phyloP scores from a whole-genome alignment of 2,888 invertebrate species.

The Morpho helenor region DNA sequence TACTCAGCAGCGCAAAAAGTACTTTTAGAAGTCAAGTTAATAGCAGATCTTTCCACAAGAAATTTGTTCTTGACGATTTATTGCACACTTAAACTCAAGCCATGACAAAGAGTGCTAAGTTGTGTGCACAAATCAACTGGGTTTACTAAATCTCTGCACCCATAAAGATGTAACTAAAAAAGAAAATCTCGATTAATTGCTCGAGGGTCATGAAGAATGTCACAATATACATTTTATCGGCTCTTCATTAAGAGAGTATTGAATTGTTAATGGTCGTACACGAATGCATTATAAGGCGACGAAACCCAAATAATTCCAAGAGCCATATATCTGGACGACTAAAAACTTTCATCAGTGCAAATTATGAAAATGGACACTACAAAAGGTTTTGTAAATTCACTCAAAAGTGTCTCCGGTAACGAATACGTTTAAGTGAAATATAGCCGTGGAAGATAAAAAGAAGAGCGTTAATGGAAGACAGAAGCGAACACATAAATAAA shows the following conservation, averaged over 20 bases:
- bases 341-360: slow-evolving; percentile 35
- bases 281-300: slow-evolving; percentile 63
- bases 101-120: slow-evolving; percentile 61
- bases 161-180: slow-evolving; percentile 61
- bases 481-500: slow-evolving; percentile 73
- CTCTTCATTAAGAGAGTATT: slow-evolving; percentile 72
- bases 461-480: slow-evolving; percentile 70
- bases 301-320: slow-evolving; percentile 61
- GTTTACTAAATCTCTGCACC: slow-evolving; percentile 58
- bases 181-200: too few species aligned
- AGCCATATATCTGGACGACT: slow-evolving; percentile 53
- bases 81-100: slow-evolving; percentile 57
- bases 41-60: slow-evolving; percentile 56
- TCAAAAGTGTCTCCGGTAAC: slow-evolving; percentile 40
- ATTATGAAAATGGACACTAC: slow-evolving; percentile 44
- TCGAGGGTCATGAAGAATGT: slow-evolving; percentile 60
- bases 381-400: slow-evolving; percentile 44
- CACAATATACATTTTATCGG: slow-evolving; percentile 74
- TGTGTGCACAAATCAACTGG: slow-evolving; percentile 64
- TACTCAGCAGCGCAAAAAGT: slow-evolving; percentile 43
- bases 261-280: slow-evolving; percentile 71
- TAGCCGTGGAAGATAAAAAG: slow-evolving; percentile 41
- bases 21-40: slow-evolving; percentile 54
- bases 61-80: slow-evolving; percentile 66
- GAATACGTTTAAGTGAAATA: slow-evolving; percentile 49